These are phyloP conservation scores for Pachypanchax playfairii DNA, from an alignment of 2,113 vertebrate species.

Conservation along the genomic window DNA sequence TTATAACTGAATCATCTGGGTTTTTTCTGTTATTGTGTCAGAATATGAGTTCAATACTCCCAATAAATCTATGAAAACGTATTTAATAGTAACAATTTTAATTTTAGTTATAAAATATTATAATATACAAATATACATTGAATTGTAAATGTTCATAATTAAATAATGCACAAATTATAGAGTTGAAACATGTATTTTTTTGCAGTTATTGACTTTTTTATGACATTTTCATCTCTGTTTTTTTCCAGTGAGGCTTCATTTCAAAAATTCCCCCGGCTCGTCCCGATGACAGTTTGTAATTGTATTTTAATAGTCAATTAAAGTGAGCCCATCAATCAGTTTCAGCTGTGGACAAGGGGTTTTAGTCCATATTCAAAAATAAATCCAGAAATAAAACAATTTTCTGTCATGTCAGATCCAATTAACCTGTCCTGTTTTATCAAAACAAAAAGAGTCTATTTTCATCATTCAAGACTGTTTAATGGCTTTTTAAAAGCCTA, in stretches of 20 bases:
- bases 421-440: conserved; percentile 74
- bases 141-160: not conserved
- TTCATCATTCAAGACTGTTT: not conserved
- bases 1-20: conserved; percentile 21
- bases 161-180: not conserved
- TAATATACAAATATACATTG: no score
- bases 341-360: conserved; percentile 65
- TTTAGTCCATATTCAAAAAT: conserved; percentile 73
- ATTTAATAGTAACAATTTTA: no score
- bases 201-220: not conserved
- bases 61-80: no score
- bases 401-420: conserved; percentile 74
- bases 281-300: conserved; percentile 81
- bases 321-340: conserved; percentile 81
- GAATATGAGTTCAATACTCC: not conserved
- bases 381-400: conserved; percentile 17
- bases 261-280: conserved; percentile 38
- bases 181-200: not conserved
- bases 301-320: conserved; percentile 86
- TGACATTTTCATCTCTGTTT: conserved; percentile 37
- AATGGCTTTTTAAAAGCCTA: not conserved
- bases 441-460: conserved; percentile 27
- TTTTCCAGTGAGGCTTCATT: conserved; percentile 59
- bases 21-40: not conserved
- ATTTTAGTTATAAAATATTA: no score